A percentile compares a stretch with the other conserved stretches of the same genome.
These are phyloP conservation scores for Amblyjoppa proteus DNA, from an alignment of 2,888 invertebrate species.

Conservation along the genomic window DNA sequence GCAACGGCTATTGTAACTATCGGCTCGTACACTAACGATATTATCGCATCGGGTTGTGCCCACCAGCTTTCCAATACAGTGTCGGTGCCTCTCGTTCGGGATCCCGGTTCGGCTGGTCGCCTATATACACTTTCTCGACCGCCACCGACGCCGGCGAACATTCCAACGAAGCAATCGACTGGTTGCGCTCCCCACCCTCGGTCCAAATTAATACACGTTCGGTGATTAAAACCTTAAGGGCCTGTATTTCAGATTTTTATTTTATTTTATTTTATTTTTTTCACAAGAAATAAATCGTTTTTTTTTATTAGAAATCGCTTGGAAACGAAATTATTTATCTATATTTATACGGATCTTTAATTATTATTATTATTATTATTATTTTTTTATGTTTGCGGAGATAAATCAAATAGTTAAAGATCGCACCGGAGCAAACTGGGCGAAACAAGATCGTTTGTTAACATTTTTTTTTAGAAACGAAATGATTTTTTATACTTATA, in stretches of 20 bases:
- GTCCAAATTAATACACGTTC: conserved; percentile 1
- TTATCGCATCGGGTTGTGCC: conserved; percentile 46
- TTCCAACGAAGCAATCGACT: conserved; percentile 51
- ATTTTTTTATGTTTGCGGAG: too few species aligned
- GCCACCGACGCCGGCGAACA: conserved; percentile 23
- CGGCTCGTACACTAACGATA: conserved; percentile 27
- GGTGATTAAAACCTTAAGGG: neutral
- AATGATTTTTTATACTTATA: neutral
- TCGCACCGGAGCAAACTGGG: too few species aligned
- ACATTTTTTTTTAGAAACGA: neutral
- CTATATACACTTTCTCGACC: conserved; percentile 57
- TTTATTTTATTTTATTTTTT: neutral
- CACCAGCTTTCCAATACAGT: conserved; percentile 54
- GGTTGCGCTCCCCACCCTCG: neutral
- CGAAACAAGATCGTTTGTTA: neutral
- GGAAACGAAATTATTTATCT: too few species aligned
- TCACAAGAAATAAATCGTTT: neutral
- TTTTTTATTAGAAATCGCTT: too few species aligned
- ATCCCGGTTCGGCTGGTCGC: conserved; percentile 40
- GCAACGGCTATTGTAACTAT: conserved; percentile 24
- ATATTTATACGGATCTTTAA: too few species aligned
- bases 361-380: too few species aligned
- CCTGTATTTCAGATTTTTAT: neutral
- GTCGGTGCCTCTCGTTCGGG: conserved; percentile 22
- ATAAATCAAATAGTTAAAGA: neutral